Conservation (phyloP, 2,113 vertebrate species). For the Pelusios castaneus region DNA sequence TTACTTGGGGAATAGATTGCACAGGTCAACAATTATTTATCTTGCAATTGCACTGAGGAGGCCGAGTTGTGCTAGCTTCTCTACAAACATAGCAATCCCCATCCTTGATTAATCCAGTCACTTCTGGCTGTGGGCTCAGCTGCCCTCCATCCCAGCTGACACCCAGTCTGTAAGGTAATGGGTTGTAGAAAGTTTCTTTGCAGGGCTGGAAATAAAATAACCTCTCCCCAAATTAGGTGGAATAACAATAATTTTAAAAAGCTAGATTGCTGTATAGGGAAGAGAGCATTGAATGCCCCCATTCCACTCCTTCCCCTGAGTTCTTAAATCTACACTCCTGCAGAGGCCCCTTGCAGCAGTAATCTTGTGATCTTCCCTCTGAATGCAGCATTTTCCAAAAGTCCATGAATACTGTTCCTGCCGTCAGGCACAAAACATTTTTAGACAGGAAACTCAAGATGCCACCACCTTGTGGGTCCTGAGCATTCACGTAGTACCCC, state of each 20-base stretch:
- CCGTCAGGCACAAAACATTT: not conserved
- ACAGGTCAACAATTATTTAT: not conserved
- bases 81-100: not conserved
- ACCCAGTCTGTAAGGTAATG: constrained; percentile 26
- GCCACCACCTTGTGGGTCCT: not conserved
- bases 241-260: not conserved
- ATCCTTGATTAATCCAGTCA: not conserved
- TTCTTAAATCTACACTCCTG: not conserved
- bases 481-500: not conserved
- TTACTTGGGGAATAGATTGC: constrained; percentile 12
- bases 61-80: not conserved
- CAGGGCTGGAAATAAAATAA: not conserved
- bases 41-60: constrained; percentile 43
- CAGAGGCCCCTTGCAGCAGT: not conserved
- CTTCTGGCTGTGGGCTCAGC: constrained; percentile 31
- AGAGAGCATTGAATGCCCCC: constrained; percentile 9
- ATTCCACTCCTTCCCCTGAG: not conserved
- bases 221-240: constrained; percentile 16
- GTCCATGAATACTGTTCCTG: not conserved
- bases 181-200: constrained; percentile 15
- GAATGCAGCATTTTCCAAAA: not conserved
- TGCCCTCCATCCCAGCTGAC: constrained; percentile 6
- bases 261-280: not conserved
- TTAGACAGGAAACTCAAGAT: not conserved
- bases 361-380: not conserved